Conservation (phyloP, 2,113 vertebrate genomes). For the Gymnocephalus cernua region DNA sequence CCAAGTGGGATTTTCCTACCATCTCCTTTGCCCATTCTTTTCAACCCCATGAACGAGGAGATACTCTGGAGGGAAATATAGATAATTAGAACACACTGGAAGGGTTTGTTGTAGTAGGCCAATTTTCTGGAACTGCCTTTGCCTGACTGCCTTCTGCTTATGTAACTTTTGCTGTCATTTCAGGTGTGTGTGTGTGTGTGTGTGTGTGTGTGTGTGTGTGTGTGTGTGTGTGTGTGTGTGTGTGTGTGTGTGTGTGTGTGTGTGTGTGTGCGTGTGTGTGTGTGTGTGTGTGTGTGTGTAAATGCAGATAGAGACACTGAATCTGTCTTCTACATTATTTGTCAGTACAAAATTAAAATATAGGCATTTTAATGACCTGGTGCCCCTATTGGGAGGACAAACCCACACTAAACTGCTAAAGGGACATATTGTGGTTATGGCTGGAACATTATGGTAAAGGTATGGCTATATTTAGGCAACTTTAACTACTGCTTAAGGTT, state of each 20-base stretch:
- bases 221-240: not conserved
- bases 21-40: conserved; percentile 47
- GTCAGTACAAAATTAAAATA: not conserved
- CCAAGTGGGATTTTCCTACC: conserved; percentile 65
- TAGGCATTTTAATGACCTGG: not conserved
- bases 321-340: not conserved
- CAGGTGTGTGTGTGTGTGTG: conserved; percentile 3
- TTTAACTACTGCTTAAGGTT: not conserved
- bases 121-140: conserved; percentile 25
- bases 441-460: not conserved
- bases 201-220: too few relatives aligned
- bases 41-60: conserved; percentile 48
- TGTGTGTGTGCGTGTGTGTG: not conserved
- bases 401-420: not conserved
- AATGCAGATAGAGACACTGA: not conserved
- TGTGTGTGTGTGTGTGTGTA: too few relatives aligned
- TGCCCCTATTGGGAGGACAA: not conserved
- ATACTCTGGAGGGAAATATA: conserved; percentile 56
- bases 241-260: too few relatives aligned
- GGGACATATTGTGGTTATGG: not conserved
- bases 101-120: conserved; percentile 62
- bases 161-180: conserved; percentile 49
- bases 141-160: conserved; percentile 36
- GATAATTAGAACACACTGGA: conserved; percentile 61
- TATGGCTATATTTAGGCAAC: not conserved